A percentile compares a stretch with the other conserved stretches of the same genome.
These are phyloP conservation scores for Crotalus helleri DNA, from an alignment of 2,113 vertebrate genomes.

Conservation along the genomic window DNA sequence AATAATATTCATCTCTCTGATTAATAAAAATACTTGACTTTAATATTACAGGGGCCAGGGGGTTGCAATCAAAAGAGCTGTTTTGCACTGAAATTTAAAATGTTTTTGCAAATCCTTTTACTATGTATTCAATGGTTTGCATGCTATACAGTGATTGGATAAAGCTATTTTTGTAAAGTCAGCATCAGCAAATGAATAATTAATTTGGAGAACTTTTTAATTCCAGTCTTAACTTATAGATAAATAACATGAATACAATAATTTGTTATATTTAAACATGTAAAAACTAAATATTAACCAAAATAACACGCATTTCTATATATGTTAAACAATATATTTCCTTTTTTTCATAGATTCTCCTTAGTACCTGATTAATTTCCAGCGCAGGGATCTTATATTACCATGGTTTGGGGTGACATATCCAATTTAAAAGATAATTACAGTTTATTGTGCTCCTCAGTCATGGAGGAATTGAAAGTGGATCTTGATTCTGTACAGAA, in stretches of 20 bases:
- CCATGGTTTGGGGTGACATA: constrained; percentile 70
- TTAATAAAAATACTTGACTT: background rate
- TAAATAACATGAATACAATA: background rate
- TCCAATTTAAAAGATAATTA: constrained; percentile 66
- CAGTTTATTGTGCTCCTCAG: constrained; percentile 71
- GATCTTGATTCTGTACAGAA: constrained; percentile 84
- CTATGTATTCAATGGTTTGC: background rate
- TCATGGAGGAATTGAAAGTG: constrained; percentile 72
- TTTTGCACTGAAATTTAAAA: background rate
- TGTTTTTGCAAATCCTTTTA: background rate
- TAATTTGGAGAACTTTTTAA: background rate
- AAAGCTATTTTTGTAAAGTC: background rate
- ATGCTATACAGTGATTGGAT: background rate
- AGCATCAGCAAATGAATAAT: background rate
- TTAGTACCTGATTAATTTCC: constrained; percentile 55
- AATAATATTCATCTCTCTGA: background rate
- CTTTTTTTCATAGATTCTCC: constrained; percentile 55
- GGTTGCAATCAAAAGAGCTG: background rate
- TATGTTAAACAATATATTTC: background rate
- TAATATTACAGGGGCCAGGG: background rate
- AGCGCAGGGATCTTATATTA: constrained; percentile 56
- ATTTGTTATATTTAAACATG: background rate
- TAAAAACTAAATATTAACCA: background rate
- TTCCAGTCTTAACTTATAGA: background rate
- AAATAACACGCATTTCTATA: background rate